Conservation (phyloP, 2,888 invertebrate genomes). For the Aricia artaxerxes region DNA sequence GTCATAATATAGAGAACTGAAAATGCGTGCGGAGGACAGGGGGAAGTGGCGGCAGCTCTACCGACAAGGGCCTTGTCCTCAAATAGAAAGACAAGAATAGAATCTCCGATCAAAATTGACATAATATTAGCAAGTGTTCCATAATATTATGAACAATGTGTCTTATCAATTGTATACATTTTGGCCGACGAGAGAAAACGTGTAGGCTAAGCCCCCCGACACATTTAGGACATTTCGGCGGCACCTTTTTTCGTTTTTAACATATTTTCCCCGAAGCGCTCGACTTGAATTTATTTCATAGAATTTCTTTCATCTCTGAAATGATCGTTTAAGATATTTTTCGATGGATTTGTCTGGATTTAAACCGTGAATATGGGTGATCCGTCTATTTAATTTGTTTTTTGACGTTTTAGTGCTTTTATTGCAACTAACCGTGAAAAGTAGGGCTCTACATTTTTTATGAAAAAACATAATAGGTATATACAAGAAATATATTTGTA, state of each 20-base stretch:
- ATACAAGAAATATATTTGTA: background rate
- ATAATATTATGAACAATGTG: too few relatives aligned
- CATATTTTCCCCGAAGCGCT: constrained; percentile 26
- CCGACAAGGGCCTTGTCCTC: too few relatives aligned
- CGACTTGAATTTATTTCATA: constrained; percentile 27
- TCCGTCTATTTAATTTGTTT: background rate
- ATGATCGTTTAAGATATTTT: background rate
- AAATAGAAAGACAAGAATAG: too few relatives aligned
- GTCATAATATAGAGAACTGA: too few relatives aligned
- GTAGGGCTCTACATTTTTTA: background rate
- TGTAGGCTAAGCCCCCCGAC: background rate
- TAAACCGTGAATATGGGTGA: background rate
- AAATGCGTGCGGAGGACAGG: too few relatives aligned
- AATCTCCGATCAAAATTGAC: too few relatives aligned
- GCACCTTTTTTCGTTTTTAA: constrained; percentile 39
- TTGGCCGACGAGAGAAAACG: background rate
- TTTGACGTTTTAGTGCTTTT: constrained; percentile 3
- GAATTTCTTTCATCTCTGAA: constrained; percentile 17
- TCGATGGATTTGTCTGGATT: background rate
- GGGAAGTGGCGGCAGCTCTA: too few relatives aligned
- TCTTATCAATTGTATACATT: too few relatives aligned
- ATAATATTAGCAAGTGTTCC: too few relatives aligned
- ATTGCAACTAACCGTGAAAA: constrained; percentile 2
- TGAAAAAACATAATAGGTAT: background rate
- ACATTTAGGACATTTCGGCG: constrained; percentile 50